phyloP scores from a whole-genome alignment of 2,797 vertebrate genomes.

The Chloroceryle inda region DNA sequence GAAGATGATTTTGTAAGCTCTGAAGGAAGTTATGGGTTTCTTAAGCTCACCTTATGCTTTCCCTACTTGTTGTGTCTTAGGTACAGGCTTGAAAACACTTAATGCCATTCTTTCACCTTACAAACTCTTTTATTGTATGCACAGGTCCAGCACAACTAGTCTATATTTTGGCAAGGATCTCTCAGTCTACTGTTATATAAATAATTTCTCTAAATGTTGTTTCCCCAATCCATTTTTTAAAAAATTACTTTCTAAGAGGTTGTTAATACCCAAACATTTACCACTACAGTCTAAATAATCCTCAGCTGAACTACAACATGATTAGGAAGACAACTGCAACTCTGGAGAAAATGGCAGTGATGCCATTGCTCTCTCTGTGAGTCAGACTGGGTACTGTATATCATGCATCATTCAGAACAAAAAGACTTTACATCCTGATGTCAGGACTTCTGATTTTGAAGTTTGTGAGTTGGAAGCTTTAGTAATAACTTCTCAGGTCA shows the following conservation, averaged over 20 bases:
- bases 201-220: constrained; percentile 5
- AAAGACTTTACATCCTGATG: background rate
- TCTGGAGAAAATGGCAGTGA: constrained; percentile 9
- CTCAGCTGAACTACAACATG: constrained; percentile 2
- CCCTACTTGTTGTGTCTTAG: background rate
- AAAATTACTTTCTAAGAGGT: background rate
- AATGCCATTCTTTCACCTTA: background rate
- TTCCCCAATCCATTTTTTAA: background rate
- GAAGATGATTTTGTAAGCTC: background rate
- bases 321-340: background rate
- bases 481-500: background rate
- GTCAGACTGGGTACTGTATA: background rate
- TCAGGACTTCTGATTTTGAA: background rate
- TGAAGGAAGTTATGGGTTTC: background rate
- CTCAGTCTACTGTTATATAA: constrained; percentile 2
- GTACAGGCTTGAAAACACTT: background rate
- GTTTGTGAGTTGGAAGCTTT: background rate
- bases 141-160: background rate
- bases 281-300: constrained; percentile 49
- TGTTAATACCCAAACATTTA: constrained; percentile 51
- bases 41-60: background rate
- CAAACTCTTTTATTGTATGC: background rate
- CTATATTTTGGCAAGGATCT: background rate
- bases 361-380: background rate
- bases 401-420: background rate